Evolutionary conservation across 1,140 invertebrate genomes (phyloP).

Genomic region (Macrocentrus cingulum): DNA sequence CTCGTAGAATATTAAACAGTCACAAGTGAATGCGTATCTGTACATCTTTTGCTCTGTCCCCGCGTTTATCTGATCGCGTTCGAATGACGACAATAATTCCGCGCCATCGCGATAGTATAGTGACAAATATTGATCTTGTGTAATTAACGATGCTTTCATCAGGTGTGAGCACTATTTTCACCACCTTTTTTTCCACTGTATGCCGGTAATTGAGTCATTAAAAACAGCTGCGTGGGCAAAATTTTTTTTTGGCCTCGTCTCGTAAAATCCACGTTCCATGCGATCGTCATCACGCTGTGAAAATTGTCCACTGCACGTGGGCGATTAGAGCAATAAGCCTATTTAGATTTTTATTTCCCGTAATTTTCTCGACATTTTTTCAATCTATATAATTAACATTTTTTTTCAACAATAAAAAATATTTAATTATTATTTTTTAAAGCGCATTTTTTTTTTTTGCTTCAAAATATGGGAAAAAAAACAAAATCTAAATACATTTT

Average conservation of each 20-base stretch:
- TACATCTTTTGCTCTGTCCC: too few species aligned
- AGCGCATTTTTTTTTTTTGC: too few species aligned
- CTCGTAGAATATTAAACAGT: background rate
- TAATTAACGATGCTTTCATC: background rate
- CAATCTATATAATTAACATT: too few species aligned
- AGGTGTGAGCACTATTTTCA: background rate
- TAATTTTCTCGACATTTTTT: too few species aligned
- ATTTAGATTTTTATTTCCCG: too few species aligned
- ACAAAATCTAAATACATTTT: too few species aligned
- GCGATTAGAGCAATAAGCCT: too few species aligned
- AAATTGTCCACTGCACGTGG: too few species aligned
- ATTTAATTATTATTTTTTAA: too few species aligned
- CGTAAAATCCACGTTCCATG: background rate
- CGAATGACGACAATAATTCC: background rate
- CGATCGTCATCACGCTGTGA: background rate
- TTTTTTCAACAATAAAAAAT: too few species aligned
- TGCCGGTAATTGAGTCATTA: conserved; percentile 1
- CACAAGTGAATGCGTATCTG: background rate
- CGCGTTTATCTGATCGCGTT: background rate
- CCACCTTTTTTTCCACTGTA: background rate
- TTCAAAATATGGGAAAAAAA: too few species aligned
- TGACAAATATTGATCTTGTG: background rate
- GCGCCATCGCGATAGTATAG: background rate
- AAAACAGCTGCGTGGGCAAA: background rate
- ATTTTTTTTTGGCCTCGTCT: background rate